Evolutionary conservation across 2,797 vertebrate genomes (phyloP).

Genomic region (Sebastes steindachneri): DNA sequence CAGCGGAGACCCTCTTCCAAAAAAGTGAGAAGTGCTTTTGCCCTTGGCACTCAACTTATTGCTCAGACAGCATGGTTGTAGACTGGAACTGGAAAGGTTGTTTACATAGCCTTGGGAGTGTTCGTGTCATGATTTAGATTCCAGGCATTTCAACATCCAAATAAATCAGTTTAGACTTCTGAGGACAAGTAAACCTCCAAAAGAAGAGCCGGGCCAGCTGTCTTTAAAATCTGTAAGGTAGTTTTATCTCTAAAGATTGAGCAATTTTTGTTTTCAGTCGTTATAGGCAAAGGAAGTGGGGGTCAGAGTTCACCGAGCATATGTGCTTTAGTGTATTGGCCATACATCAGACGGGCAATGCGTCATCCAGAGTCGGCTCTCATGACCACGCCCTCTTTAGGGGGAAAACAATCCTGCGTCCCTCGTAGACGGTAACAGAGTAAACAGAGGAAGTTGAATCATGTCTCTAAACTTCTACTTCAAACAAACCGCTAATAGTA

Average conservation of each 20-base stretch:
- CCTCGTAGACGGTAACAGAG: too few species aligned
- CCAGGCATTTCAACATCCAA: conserved; percentile 76
- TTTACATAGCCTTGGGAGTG: conserved; percentile 80
- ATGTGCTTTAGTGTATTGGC: background rate
- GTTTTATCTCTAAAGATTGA: conserved; percentile 35
- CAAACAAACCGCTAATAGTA: too few species aligned
- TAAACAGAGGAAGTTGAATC: too few species aligned
- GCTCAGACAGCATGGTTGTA: conserved; percentile 63
- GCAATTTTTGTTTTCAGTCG: conserved; percentile 48
- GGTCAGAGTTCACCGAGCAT: conserved; percentile 29
- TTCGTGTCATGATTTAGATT: conserved; percentile 82
- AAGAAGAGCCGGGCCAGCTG: conserved; percentile 66
- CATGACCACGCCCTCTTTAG: too few species aligned
- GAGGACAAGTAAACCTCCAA: conserved; percentile 68
- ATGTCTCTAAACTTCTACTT: too few species aligned
- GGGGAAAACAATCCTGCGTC: too few species aligned
- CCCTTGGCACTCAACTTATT: conserved; percentile 60
- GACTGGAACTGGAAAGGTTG: conserved; percentile 67
- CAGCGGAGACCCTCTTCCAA: conserved; percentile 42
- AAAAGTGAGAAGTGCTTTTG: conserved; percentile 65
- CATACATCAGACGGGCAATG: background rate
- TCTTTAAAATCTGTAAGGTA: conserved; percentile 52
- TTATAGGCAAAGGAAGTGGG: conserved; percentile 18
- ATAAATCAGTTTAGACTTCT: conserved; percentile 76
- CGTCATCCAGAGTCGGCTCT: too few species aligned